Evolutionary conservation across 2,113 vertebrate species (phyloP), one percentile per base, ranked within the genome.

Genomic region (Austrofundulus limnaeus): DNA sequence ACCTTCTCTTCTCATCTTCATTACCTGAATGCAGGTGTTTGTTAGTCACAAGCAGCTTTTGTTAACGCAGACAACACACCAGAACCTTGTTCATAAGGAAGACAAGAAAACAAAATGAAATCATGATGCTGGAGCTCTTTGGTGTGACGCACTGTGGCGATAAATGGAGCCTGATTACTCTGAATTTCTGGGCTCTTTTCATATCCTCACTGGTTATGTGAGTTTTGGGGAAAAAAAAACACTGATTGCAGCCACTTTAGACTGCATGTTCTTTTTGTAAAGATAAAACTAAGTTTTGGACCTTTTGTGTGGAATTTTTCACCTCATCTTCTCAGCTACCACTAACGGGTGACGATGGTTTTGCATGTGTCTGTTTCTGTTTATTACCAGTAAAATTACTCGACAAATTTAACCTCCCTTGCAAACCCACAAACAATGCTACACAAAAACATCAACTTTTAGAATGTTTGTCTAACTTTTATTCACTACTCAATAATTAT

Each of bases 141-240:
- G 45, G 31, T 45, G 38, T 0, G 0, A 5, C 21, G 45, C 42
- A 37, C 15, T 2, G 31, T 60, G 10, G 46, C 46, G 67, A 54
- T 14, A 25, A 31, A 28, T 7, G 41, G n/a, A 61, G 20, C 25
- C 42, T 0, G 17, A 53, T 25, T 19, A 20, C 41, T 5, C 43
- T 41, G 48, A 3, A 37, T 4, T 11, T 0, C 15, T 6, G 25
- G 11, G 47, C 0, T 24, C 19, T 58, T 50, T 68, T 39, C 41
- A 41, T 3, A 11, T 25, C 12, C 2, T 46, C 51, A 24, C 5
- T 0, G 23, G 12, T 23, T 34, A 17, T 34, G 11, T 38, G 21
- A 38, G 19, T 47, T 48, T 23, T 41, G 19, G 17, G 5, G 20
- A 45, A n/a, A 28, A 21, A 34, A 34, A 39, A 38, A 39, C 24